Percentiles rank a stretch among this genome's conserved stretches.
These are phyloP conservation scores for Isoperla grammatica DNA, from an alignment of 2,888 invertebrate genomes.

Conservation along the genomic window DNA sequence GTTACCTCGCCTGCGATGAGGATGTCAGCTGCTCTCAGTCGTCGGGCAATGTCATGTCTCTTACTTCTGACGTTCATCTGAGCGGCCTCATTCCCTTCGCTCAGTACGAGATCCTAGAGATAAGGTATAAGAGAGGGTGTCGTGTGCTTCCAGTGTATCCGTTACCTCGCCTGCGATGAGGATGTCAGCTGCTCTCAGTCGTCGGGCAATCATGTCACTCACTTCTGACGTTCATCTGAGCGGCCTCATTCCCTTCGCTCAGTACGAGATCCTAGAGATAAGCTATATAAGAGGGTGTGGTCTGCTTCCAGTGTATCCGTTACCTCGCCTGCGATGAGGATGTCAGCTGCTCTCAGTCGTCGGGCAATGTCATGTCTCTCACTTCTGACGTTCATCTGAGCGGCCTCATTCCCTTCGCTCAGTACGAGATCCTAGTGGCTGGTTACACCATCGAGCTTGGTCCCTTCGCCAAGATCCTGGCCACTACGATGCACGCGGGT, in stretches of 20 bases:
- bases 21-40: conserved; percentile 29
- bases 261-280: conserved; percentile 31
- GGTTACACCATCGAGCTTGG: conserved; percentile 31
- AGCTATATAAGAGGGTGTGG: no score
- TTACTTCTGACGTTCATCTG: conserved; percentile 23
- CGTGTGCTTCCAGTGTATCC: conserved; percentile 33
- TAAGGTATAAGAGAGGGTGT: no score
- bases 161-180: conserved; percentile 31
- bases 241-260: conserved; percentile 32
- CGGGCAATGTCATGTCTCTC: conserved; percentile 28
- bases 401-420: conserved; percentile 32
- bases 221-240: conserved; percentile 24
- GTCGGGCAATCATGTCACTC: conserved; percentile 28
- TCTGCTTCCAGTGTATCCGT: conserved; percentile 33
- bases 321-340: conserved; percentile 30
- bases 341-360: conserved; percentile 28
- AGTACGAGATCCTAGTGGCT: conserved; percentile 30
- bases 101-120: conserved; percentile 30
- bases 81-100: conserved; percentile 31
- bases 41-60: conserved; percentile 28
- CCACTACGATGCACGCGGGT: conserved; percentile 29
- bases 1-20: conserved; percentile 31
- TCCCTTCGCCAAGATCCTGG: conserved; percentile 28
- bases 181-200: conserved; percentile 29
- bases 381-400: conserved; percentile 24